Base-by-base conservation (phyloP, 2,888 invertebrate species). In the Synanthedon tipuliformis region DNA sequence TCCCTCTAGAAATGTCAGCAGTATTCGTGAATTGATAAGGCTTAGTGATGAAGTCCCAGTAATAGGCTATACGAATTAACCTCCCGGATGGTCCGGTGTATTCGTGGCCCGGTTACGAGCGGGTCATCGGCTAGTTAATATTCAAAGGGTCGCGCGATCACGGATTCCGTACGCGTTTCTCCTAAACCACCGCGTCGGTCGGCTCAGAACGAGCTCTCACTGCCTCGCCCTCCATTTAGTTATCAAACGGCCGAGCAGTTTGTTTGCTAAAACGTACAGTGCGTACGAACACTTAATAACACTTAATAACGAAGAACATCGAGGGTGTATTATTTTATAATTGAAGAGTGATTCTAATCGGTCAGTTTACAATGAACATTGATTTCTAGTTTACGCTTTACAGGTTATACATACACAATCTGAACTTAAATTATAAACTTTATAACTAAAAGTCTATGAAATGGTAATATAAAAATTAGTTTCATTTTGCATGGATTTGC, bases 41-140 rank as follows among this genome's bases (percentile, higher is more conserved):
- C 34, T 34, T 34, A 34, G 34, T 34, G 34, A 34, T 8, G 34
- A 34, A 34, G 69, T 66, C 58, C 64, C 61, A 60, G 64, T 63
- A 66, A 65, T 71, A 69, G 72, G 69, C 70, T 71, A 69, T 78
- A 71, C 66, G 70, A 77, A 80, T 78, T 75, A 76, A 78, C 76
- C 76, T 79, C 73, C 72, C 68, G 68, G 69, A 68, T 68, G 68
- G 71, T 69, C 68, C 68, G 68, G 75, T 71, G 71, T 71, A 75
- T 78, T 73, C 73, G 75, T 72, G 73, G 71, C 72, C 75, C 65
- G 73, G 75, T 73, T 78, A 75, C 72, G 52, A 73, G 68, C 72
- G 77, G 81, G 78, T 81, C 83, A 78, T 78, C 78, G 73, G 72
- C 72, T 81, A 78, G 78, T 85, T 85, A 85, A 84, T 84, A 86